phyloP scores from a whole-genome alignment of 1,140 invertebrate species.

The Gyrodactylus bullatarudis region DNA sequence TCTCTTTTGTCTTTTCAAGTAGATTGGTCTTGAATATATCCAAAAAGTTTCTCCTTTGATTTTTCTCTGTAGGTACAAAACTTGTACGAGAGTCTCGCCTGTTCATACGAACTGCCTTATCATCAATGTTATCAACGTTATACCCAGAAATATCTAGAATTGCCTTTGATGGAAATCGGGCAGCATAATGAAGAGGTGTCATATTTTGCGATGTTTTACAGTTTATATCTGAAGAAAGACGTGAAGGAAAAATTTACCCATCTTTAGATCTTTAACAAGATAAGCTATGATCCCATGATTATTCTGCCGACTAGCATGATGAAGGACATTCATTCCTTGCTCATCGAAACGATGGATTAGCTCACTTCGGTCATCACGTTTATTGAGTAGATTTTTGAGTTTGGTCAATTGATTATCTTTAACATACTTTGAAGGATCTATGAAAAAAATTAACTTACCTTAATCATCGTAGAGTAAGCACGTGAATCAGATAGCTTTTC shows the following conservation, averaged over 20 bases:
- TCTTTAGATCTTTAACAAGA: not conserved
- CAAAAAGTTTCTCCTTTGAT: not conserved
- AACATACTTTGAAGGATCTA: not conserved
- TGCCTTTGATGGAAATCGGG: not conserved
- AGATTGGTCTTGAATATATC: not conserved
- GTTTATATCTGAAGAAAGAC: not conserved
- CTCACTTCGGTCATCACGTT: not conserved
- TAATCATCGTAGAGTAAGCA: not conserved
- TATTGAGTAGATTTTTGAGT: not conserved
- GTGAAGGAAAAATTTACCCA: not conserved
- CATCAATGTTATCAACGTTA: not conserved
- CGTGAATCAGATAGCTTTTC: not conserved
- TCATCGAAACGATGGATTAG: not conserved
- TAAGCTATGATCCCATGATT: not conserved
- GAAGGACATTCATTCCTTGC: not conserved
- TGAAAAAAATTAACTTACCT: not conserved
- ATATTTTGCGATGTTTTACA: not conserved
- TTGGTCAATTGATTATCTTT: not conserved
- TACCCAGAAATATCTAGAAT: too few relatives aligned
- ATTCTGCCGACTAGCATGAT: not conserved
- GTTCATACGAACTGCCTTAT: not conserved
- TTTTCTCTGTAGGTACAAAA: too few relatives aligned
- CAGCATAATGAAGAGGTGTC: not conserved
- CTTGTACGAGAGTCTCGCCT: too few relatives aligned
- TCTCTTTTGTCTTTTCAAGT: not conserved